phyloP scores from a whole-genome alignment of 37 sponge, comb jelly and placozoan genomes.

The Amphimedon queenslandica region DNA sequence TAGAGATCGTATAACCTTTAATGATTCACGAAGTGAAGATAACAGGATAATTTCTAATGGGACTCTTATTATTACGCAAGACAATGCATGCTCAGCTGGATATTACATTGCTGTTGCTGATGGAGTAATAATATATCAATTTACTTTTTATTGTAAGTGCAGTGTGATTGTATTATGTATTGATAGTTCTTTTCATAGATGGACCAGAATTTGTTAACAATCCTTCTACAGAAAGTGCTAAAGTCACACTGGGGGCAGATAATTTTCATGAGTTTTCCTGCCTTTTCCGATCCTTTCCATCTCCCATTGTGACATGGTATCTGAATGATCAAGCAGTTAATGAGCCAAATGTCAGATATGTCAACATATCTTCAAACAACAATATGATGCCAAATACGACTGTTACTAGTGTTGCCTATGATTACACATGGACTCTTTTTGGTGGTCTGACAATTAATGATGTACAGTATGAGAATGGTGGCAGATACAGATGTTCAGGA shows the following conservation, averaged over 20 bases:
- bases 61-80: neutral
- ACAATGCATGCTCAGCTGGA: neutral
- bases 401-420: neutral
- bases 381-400: neutral
- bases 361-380: neutral
- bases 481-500: neutral
- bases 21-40: neutral
- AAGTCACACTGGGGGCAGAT: no score
- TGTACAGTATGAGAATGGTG: constrained; percentile 9
- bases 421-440: neutral
- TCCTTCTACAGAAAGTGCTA: no score
- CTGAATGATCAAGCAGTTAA: constrained; percentile 28
- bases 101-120: neutral
- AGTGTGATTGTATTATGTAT: neutral
- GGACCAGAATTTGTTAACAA: neutral
- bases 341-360: neutral
- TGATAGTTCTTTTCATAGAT: neutral
- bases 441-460: constrained; percentile 1
- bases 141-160: neutral
- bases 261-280: neutral
- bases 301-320: constrained; percentile 37
- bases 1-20: no score
- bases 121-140: neutral
- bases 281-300: constrained; percentile 37
- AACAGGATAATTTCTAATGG: neutral